Percentiles rank a stretch among this genome's conserved stretches.
These are phyloP conservation scores for Dione vanillae DNA, from an alignment of 2,888 invertebrate genomes.

Conservation along the genomic window DNA sequence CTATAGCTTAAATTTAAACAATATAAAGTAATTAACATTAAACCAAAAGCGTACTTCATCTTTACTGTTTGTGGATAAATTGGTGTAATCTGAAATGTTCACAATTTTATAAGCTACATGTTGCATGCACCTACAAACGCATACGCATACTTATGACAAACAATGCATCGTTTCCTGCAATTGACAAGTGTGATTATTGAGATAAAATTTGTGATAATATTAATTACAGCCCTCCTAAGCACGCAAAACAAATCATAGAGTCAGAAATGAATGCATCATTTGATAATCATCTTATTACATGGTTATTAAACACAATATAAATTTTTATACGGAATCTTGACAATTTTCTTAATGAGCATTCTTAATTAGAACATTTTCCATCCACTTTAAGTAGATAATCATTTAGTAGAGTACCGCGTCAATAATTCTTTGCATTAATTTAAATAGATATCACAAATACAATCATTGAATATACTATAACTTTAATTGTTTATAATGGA, in stretches of 20 bases:
- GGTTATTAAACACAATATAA: slow-evolving; percentile 28
- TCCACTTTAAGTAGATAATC: neutral
- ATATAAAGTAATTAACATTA: slow-evolving; percentile 58
- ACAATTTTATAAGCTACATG: slow-evolving; percentile 60
- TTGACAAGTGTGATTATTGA: slow-evolving; percentile 63
- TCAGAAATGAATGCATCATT: slow-evolving; percentile 28
- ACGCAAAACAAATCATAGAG: slow-evolving; percentile 43
- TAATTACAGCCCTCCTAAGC: slow-evolving; percentile 56
- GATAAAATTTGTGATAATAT: slow-evolving; percentile 64
- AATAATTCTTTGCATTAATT: neutral
- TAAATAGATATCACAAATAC: too few relatives aligned
- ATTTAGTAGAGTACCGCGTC: neutral
- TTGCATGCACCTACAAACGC: slow-evolving; percentile 58
- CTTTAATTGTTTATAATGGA: too few relatives aligned
- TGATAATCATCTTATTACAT: slow-evolving; percentile 33
- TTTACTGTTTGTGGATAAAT: slow-evolving; percentile 60
- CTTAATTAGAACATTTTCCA: slow-evolving; percentile 2
- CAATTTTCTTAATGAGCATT: slow-evolving; percentile 24
- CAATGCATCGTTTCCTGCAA: slow-evolving; percentile 76
- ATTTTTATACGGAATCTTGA: slow-evolving; percentile 33
- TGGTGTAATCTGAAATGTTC: slow-evolving; percentile 43
- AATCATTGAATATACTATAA: too few relatives aligned
- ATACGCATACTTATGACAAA: slow-evolving; percentile 70
- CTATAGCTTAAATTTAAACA: slow-evolving; percentile 52
- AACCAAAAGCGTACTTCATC: slow-evolving; percentile 67